phyloP scores from a whole-genome alignment of 2,797 vertebrate species.

The Bradypodion ventrale region DNA sequence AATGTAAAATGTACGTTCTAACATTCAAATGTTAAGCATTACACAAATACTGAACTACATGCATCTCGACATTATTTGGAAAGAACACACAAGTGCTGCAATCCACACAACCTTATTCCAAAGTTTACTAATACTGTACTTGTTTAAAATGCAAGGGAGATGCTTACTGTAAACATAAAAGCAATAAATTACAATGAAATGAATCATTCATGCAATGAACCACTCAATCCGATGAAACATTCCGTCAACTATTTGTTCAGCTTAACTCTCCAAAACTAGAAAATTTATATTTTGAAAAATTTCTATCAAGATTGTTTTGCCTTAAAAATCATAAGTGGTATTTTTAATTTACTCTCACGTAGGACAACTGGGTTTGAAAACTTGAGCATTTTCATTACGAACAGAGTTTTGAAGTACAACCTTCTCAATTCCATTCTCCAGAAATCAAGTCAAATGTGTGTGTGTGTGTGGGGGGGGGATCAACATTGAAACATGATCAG shows the following conservation, averaged over 20 bases:
- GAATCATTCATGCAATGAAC: constrained; percentile 44
- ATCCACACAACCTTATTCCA: not conserved
- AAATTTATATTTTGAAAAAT: constrained; percentile 32
- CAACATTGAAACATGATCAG: constrained; percentile 37
- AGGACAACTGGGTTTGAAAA: constrained; percentile 26
- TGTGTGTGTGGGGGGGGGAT: too few species aligned
- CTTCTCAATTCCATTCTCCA: not conserved
- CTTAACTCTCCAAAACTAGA: not conserved
- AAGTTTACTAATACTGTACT: not conserved
- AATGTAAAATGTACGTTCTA: not conserved
- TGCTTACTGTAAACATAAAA: constrained; percentile 12
- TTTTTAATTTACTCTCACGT: constrained; percentile 15
- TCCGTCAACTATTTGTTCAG: constrained; percentile 9
- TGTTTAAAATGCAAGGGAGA: constrained; percentile 35
- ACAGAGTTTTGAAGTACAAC: not conserved
- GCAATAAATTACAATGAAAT: constrained; percentile 13
- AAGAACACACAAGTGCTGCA: not conserved
- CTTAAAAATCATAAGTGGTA: not conserved
- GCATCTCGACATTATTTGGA: constrained; percentile 13
- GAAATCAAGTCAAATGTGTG: constrained; percentile 44
- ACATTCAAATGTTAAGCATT: not conserved
- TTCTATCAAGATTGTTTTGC: not conserved
- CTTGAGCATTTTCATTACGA: not conserved
- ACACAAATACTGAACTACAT: not conserved
- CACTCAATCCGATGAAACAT: constrained; percentile 31